These are phyloP conservation scores for Battus philenor DNA, from an alignment of 1,140 invertebrate genomes.

Conservation along the genomic window DNA sequence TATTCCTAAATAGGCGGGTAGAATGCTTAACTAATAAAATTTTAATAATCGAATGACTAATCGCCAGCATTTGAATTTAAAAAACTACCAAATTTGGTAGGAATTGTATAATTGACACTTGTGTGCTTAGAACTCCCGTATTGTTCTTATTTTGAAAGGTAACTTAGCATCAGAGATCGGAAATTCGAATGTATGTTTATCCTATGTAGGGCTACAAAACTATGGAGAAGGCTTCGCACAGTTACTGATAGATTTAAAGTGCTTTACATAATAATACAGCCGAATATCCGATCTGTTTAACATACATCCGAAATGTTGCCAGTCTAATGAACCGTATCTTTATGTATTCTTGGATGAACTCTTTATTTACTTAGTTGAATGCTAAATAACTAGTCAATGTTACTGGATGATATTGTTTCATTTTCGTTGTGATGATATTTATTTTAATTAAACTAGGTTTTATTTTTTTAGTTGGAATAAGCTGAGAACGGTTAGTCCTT, in stretches of 20 bases:
- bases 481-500: slow-evolving; percentile 6
- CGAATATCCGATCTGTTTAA: too few species aligned
- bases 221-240: too few species aligned
- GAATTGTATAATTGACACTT: neutral
- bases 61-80: neutral
- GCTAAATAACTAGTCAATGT: slow-evolving; percentile 42
- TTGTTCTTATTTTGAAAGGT: neutral
- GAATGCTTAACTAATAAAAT: too few species aligned
- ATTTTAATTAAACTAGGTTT: slow-evolving; percentile 30
- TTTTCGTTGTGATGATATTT: slow-evolving; percentile 47
- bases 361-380: slow-evolving; percentile 16
- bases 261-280: too few species aligned
- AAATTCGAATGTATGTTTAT: too few species aligned
- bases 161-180: too few species aligned
- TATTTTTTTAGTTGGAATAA: slow-evolving; percentile 23
- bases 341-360: neutral
- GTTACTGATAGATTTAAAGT: too few species aligned
- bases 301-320: too few species aligned
- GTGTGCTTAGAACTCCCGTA: slow-evolving; percentile 9
- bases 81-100: slow-evolving; percentile 5
- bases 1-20: too few species aligned
- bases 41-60: too few species aligned
- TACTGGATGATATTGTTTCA: slow-evolving; percentile 44
- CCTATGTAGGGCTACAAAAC: too few species aligned
- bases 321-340: too few species aligned